Base-by-base conservation (phyloP, 2,797 vertebrate genomes). In the Mareca strepera region DNA sequence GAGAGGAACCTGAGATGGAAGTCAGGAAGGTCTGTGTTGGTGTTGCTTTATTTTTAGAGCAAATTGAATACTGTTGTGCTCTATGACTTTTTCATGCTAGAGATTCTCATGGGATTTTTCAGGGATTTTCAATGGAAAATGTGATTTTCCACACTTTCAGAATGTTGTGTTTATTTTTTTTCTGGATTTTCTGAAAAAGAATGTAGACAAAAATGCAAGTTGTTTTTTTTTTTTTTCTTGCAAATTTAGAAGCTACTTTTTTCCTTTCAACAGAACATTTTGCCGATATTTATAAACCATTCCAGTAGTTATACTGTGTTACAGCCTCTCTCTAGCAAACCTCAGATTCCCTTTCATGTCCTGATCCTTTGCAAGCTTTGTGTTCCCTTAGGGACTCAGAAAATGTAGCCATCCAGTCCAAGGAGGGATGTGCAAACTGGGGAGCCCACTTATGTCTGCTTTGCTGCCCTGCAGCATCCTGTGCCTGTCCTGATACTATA, bases 21-120 rank as follows among this genome's bases (percentile, higher is more conserved):
- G 37, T 23, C 37, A 23, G 41, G 80, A 62, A 90, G 55, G 33
- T 79, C 69, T 70, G 18, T 55, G 73, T 44, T 73, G 25, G 8
- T 2, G 63, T 83, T 81, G 31, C 48, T 93, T 86, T 93, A 94
- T 82, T 94, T 94, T 92, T 92, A 82, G 66, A 78, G 21, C 41
- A 58, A 64, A 75, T 13, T n/a, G 73, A 64, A 56, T 82, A 80
- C 72, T 8, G 7, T 48, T 41, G 59, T 86, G 11, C 31, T 84
- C 62, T 62, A 25, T 68, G 33, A 81, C 48, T 73, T 55, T 86
- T 35, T 82, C 25, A 4, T 9, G 11, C 28, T 78, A 7, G 28
- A 76, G 28, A 35, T 84, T 82, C 78, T 94, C 43, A 41, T 44
- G 31, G 37, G 44, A 58, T 59, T 88, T 85, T 89, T 80, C 46